Base-by-base conservation (phyloP, 2,888 invertebrate genomes). In the Timandra comae region DNA sequence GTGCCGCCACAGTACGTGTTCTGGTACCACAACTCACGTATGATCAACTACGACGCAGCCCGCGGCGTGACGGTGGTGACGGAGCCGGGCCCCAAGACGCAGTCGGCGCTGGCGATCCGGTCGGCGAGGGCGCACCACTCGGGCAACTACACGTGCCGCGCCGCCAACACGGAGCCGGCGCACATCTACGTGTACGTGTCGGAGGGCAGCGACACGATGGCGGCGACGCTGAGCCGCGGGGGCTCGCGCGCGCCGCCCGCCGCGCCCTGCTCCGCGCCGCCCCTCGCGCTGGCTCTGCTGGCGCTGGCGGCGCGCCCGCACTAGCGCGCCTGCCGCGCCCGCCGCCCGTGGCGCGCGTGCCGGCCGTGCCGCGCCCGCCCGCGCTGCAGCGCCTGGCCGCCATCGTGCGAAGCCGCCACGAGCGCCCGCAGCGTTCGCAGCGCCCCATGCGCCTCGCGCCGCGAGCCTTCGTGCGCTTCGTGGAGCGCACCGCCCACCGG, bases 1-100 rank as follows among this genome's bases (percentile, higher is more conserved):
- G 93, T 92, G 66, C 96, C 95, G 52, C 96, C 96, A 49, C 95
- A 95, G 84, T 96, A 95, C 87, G 95, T 97, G 68, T 96, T 96
- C 87, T 96, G 96, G 96, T 96, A 94, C 86, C 96, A 96, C 88
- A 95, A 96, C 87, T 93, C 93, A 78, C 92, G 93, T 68, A 95
- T 96, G 92, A 95, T 96, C 86, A 96, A 96, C 88, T 96, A 95
- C 84, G 95, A 96, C 82, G 92, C 90, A 58, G 88, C 92, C 56
- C 90, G 95, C 63, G 92, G 94, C 52, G 94, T 95, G 51, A 88
- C 89, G 50, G 95, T 96, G 63, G 90, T 91, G 71, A 95, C 95
- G 49, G 92, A 92, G 76, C 93, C 93, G 47, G 95, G 94, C 46
- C 90, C 92, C 64, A 89, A 91, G 70, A 95, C 95, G 48, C 94